phyloP scores from a whole-genome alignment of 2,797 vertebrate genomes.

The Triplophysa bombifrons region DNA sequence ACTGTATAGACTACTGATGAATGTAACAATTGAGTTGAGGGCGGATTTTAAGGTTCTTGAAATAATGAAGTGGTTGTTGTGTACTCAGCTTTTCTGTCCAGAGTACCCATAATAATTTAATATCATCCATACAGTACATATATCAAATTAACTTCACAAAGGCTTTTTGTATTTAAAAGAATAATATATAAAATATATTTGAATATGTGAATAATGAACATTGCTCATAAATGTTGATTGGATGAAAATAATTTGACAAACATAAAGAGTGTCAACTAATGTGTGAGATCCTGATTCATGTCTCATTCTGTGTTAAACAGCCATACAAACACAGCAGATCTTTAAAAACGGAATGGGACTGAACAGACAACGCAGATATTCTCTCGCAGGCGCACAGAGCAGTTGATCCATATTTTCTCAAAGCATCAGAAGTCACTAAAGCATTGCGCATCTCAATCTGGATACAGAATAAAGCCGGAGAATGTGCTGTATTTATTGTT shows the following conservation, averaged over 20 bases:
- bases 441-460: conserved; percentile 77
- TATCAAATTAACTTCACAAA: not conserved
- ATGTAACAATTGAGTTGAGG: not conserved
- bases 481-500: conserved; percentile 99
- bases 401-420: conserved; percentile 45
- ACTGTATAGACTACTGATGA: not conserved
- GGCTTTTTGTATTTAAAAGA: not conserved
- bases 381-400: conserved; percentile 36
- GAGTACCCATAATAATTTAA: not conserved
- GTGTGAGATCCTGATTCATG: not conserved
- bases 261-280: conserved; percentile 26
- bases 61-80: not conserved
- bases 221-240: not conserved
- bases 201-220: not conserved
- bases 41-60: not conserved
- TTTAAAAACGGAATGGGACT: conserved; percentile 38
- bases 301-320: too few relatives aligned
- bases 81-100: not conserved
- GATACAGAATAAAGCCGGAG: conserved; percentile 96
- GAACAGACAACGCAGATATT: conserved; percentile 34
- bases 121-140: not conserved
- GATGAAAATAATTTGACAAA: conserved; percentile 35
- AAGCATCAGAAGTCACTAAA: conserved; percentile 14
- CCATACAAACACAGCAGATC: conserved; percentile 36
- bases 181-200: not conserved